A percentile compares a stretch with the other conserved stretches of the same genome.
phyloP scores from a whole-genome alignment of 2,797 vertebrate genomes.

The Pseudopleuronectes americanus region DNA sequence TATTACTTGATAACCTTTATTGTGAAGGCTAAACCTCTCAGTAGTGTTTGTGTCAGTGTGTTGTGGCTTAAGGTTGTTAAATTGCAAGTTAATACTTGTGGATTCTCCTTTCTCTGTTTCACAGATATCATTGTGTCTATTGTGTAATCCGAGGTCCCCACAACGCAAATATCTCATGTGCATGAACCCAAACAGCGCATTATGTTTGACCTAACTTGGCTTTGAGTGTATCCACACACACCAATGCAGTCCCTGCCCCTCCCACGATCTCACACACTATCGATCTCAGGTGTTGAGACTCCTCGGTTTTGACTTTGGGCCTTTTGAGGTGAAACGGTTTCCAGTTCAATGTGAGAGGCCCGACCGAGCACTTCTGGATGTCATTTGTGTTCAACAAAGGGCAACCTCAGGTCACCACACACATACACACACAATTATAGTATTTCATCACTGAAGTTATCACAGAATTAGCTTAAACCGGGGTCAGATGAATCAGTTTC shows the following conservation, averaged over 20 bases:
- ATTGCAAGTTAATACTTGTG: not conserved
- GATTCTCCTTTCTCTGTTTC: not conserved
- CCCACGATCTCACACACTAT: not conserved
- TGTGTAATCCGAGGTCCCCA: not conserved
- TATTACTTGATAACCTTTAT: no score
- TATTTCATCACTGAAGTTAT: not conserved
- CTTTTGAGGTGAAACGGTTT: conserved; percentile 38
- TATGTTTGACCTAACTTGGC: no score
- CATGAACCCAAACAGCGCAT: no score
- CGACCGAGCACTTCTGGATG: conserved; percentile 45
- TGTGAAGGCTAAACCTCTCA: no score
- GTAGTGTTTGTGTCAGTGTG: no score
- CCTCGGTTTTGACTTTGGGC: not conserved
- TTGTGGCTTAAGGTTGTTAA: no score
- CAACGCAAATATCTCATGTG: not conserved
- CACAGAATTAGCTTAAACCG: no score
- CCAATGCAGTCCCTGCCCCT: no score
- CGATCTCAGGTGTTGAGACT: conserved; percentile 12
- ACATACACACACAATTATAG: not conserved
- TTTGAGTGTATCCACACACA: no score
- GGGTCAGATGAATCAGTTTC: no score
- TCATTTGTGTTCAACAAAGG: conserved; percentile 42
- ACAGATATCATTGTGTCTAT: not conserved
- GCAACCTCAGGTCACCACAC: conserved; percentile 32
- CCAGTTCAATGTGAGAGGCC: conserved; percentile 25